Base-by-base conservation (phyloP, 2,797 vertebrate species). In the Melanotaenia maccullochi region DNA sequence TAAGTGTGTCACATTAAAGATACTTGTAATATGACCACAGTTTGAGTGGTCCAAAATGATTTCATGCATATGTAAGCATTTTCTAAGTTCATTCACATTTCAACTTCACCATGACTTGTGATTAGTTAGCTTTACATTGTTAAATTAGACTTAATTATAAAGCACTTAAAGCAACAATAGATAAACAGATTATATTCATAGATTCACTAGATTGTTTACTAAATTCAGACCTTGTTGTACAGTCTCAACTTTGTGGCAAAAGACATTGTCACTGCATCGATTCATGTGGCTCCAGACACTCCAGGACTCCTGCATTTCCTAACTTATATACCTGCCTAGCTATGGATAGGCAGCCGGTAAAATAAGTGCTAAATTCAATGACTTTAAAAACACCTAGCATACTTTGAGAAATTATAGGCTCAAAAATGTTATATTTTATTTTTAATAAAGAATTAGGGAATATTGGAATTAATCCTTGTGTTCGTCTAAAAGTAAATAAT, bases 301-400 rank as follows among this genome's bases (percentile, higher is more conserved):
- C 42, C 60, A 62, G 24, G 71, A 71, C 38, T n/a, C 24, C 24
- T 65, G 51, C 49, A 70, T 44, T 5, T 71, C 32, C 30, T 65
- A 62, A 38, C 60, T 79, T 52, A 64, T 78, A 81, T 84, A 86
- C 69, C 68, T 63, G 24, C 47, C 65, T 69, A 56, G 86, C 71
- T 86, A 78, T 54, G 77, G 47, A 73, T 55, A 22, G 62, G 87
- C 78, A 78, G 58, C 68, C 78, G 65, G 51, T 64, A 55, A 47
- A 16, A 33, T 18, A 14, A 71, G 58, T 42, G 42, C n/a, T 22
- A 28, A 18, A 54, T n/a, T 61, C 20, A 36, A 57, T 5, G 12
- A 51, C 14, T 32, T 60, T 71, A 51, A 51, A 32, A 65, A 8
- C 35, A 35, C 36, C 24, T 18, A 16, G 5, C 22, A 7, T 12